phyloP scores from a whole-genome alignment of 2,113 vertebrate genomes.

The Campylomormyrus tamandua region DNA sequence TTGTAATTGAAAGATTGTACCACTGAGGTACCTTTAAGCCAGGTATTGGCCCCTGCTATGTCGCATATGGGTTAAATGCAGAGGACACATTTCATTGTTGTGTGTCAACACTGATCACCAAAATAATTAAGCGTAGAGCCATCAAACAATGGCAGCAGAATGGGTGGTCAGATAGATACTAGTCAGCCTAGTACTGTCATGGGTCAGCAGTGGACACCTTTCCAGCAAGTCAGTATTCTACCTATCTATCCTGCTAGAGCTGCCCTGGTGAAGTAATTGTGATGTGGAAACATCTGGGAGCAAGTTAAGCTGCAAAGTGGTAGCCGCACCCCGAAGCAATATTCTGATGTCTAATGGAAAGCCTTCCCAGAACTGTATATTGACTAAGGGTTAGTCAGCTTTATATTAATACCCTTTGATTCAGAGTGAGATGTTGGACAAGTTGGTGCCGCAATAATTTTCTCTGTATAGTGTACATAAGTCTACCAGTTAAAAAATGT shows the following conservation, averaged over 20 bases:
- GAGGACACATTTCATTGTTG: too few species aligned
- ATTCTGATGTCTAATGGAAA: background rate
- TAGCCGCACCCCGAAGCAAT: background rate
- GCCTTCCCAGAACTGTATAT: background rate
- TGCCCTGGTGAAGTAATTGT: background rate
- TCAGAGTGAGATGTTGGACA: background rate
- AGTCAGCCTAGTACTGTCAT: background rate
- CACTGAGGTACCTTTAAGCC: too few species aligned
- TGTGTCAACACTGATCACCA: too few species aligned
- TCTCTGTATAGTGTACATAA: background rate
- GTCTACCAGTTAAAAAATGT: background rate
- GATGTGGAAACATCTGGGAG: background rate
- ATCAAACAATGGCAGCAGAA: background rate
- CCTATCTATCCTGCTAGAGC: background rate
- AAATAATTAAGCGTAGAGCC: background rate
- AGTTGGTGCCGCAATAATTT: background rate
- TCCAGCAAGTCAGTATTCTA: background rate
- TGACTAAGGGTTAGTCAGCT: background rate
- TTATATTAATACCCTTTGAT: background rate
- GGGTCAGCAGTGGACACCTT: background rate
- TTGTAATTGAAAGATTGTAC: too few species aligned
- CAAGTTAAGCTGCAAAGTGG: background rate
- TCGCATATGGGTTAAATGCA: too few species aligned
- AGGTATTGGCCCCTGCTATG: too few species aligned
- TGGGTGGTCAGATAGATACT: background rate